phyloP scores from a whole-genome alignment of 2,113 vertebrate species.

The Cettia cetti region DNA sequence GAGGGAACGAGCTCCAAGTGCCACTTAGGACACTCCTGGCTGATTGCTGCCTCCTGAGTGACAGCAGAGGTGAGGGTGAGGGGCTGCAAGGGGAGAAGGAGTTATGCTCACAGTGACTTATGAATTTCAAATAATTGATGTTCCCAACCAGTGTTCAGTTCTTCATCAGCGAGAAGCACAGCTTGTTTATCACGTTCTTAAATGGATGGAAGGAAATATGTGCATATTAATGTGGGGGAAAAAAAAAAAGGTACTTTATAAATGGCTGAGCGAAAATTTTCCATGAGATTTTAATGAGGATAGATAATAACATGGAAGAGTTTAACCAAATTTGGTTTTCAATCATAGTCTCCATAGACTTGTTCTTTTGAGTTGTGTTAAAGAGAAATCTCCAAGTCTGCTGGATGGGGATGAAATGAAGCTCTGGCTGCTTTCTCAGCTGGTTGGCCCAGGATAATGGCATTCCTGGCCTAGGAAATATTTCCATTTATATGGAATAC shows the following conservation, averaged over 20 bases:
- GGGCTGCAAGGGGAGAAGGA: background rate
- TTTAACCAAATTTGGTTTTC: background rate
- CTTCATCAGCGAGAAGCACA: slow-evolving; percentile 57
- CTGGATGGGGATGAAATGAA: background rate
- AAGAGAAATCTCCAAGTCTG: background rate
- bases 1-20: background rate
- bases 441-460: background rate
- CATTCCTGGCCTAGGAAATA: background rate
- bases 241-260: slow-evolving; percentile 3
- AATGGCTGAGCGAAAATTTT: slow-evolving; percentile 7
- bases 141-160: slow-evolving; percentile 56
- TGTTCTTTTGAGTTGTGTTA: background rate
- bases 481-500: background rate
- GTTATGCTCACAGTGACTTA: slow-evolving; percentile 12
- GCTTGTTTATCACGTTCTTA: slow-evolving; percentile 66
- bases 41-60: slow-evolving; percentile 44
- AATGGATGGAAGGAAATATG: slow-evolving; percentile 61
- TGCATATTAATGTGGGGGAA: slow-evolving; percentile 59
- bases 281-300: background rate
- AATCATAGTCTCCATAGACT: background rate
- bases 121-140: slow-evolving; percentile 68
- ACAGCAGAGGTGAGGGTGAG: background rate
- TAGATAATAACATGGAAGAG: background rate
- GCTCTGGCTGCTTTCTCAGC: background rate
- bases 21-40: background rate